Percentiles rank a stretch among this genome's conserved stretches.
Evolutionary conservation across 2,888 invertebrate genomes (phyloP).

Genomic region (Sclerodermus sp.): DNA sequence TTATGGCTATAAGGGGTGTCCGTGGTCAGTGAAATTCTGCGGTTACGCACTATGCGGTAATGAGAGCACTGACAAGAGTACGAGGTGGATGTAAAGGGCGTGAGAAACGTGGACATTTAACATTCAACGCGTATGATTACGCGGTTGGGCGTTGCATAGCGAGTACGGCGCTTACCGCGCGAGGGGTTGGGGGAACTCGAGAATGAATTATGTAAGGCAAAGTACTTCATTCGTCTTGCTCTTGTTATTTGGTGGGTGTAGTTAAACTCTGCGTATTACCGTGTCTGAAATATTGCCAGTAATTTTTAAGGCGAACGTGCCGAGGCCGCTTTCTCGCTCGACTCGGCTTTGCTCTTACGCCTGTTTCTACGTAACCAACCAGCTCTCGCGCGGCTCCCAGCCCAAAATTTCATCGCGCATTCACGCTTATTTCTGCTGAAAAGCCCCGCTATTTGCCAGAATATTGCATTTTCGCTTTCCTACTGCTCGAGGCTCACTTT

Average conservation of each 20-base stretch:
- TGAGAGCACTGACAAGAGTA: not conserved
- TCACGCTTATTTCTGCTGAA: too few species aligned
- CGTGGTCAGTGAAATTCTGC: not conserved
- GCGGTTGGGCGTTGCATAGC: slow-evolving; percentile 34
- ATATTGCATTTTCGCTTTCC: too few species aligned
- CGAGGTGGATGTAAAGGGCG: slow-evolving; percentile 10
- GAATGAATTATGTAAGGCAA: slow-evolving; percentile 52
- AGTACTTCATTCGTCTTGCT: slow-evolving; percentile 53
- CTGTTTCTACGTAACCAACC: too few species aligned
- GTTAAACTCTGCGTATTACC: slow-evolving; percentile 48
- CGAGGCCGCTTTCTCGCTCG: not conserved
- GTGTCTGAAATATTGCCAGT: slow-evolving; percentile 45
- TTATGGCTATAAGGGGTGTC: too few species aligned
- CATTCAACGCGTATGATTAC: slow-evolving; percentile 46
- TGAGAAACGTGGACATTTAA: slow-evolving; percentile 37
- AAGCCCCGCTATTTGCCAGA: too few species aligned
- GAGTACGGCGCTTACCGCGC: slow-evolving; percentile 26
- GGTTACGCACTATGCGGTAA: not conserved
- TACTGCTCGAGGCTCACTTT: too few species aligned
- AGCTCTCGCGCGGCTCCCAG: not conserved
- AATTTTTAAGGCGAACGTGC: slow-evolving; percentile 49
- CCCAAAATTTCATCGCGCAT: not conserved
- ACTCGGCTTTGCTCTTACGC: too few species aligned
- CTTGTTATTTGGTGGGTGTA: slow-evolving; percentile 50
- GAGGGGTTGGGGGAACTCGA: slow-evolving; percentile 30